phyloP scores from a whole-genome alignment of 2,797 vertebrate species.

The Poeciliopsis presidionis region DNA sequence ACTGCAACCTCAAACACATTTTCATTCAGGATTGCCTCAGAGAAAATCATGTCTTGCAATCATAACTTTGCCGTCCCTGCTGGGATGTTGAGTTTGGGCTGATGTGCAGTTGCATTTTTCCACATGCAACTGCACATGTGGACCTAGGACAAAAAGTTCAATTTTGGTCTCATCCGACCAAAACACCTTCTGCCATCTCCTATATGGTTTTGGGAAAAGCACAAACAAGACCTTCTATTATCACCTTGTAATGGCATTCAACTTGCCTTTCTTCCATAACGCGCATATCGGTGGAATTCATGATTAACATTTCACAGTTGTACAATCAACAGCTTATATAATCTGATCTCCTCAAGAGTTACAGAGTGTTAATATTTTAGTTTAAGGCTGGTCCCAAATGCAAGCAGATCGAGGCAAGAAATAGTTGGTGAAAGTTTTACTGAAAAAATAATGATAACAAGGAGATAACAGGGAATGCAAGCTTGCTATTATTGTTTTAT shows the following conservation, averaged over 20 bases:
- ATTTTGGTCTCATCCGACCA: neutral
- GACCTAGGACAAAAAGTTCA: neutral
- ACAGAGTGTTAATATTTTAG: neutral
- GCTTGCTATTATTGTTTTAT: neutral
- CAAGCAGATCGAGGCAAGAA: too few relatives aligned
- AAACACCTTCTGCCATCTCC: neutral
- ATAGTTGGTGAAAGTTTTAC: too few relatives aligned
- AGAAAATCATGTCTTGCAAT: neutral
- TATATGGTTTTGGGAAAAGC: neutral
- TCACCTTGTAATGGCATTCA: neutral
- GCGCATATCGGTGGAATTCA: neutral
- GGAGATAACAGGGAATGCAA: neutral
- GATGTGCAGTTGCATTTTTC: neutral
- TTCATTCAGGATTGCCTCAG: neutral
- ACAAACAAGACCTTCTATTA: neutral
- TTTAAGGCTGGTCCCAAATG: too few relatives aligned
- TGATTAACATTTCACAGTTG: neutral
- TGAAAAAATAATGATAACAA: too few relatives aligned
- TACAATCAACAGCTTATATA: neutral
- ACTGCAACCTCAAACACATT: neutral
- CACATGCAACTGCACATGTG: neutral
- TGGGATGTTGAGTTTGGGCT: neutral
- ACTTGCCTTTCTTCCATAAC: neutral
- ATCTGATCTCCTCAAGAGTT: neutral
- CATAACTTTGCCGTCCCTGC: neutral